A percentile compares a stretch with the other conserved stretches of the same genome.
Conservation (phyloP, 2,888 invertebrate genomes). For the Melinopterus prodromus region DNA sequence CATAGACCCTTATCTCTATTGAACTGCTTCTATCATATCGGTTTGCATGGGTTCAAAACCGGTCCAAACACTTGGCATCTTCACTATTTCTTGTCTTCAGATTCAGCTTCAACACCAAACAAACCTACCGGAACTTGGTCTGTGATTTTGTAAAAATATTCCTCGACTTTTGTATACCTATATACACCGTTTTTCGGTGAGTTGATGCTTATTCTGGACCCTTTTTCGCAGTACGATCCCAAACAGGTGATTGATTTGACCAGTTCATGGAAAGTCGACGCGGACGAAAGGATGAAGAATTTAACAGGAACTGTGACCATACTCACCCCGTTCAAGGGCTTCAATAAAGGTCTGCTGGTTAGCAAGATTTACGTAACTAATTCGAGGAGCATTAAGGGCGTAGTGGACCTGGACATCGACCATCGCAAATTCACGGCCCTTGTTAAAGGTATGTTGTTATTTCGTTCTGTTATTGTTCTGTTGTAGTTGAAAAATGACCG, state of each 20-base stretch:
- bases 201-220: slow-evolving; percentile 22
- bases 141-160: not conserved
- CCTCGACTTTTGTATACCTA: not conserved
- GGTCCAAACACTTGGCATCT: too few relatives aligned
- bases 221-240: slow-evolving; percentile 67
- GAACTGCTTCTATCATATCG: too few relatives aligned
- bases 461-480: slow-evolving; percentile 10
- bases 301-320: slow-evolving; percentile 73
- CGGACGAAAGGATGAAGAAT: slow-evolving; percentile 66
- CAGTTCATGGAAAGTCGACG: slow-evolving; percentile 74
- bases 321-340: slow-evolving; percentile 74
- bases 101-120: too few relatives aligned
- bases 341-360: slow-evolving; percentile 72
- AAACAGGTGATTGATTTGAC: slow-evolving; percentile 73
- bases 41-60: too few relatives aligned
- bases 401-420: slow-evolving; percentile 75
- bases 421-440: slow-evolving; percentile 72
- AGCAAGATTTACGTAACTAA: slow-evolving; percentile 73
- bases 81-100: too few relatives aligned
- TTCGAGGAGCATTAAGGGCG: slow-evolving; percentile 71
- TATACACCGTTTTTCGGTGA: not conserved
- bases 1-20: too few relatives aligned
- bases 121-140: too few relatives aligned
- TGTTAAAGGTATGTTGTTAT: slow-evolving; percentile 64
- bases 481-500: not conserved